Conservation (phyloP, 2,113 vertebrate species). For the Charadrius vociferus region DNA sequence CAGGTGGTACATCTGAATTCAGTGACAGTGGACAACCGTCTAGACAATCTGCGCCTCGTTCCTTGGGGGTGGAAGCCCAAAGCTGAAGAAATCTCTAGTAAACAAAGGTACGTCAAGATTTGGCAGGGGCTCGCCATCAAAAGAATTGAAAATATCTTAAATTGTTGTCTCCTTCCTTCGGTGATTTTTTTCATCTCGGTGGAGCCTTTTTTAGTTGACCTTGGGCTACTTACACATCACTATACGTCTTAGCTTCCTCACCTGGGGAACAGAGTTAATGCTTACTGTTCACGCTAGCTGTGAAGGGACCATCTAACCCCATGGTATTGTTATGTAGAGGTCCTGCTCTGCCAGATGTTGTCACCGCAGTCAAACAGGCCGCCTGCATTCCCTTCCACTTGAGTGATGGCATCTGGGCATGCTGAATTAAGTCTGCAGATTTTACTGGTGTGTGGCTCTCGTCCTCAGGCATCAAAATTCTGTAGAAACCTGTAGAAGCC, state of each 20-base stretch:
- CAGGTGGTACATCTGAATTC: slow-evolving; percentile 97
- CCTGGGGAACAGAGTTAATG: background rate
- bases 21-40: slow-evolving; percentile 95
- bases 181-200: background rate
- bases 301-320: background rate
- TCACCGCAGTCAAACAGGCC: background rate
- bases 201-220: background rate
- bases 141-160: background rate
- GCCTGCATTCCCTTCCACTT: background rate
- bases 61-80: slow-evolving; percentile 92
- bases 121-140: background rate
- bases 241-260: fast-evolving
- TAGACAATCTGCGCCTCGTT: slow-evolving; percentile 94
- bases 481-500: background rate
- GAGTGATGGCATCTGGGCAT: background rate
- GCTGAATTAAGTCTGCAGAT: background rate
- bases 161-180: background rate
- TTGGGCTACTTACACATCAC: fast-evolving
- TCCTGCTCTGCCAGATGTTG: background rate
- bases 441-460: background rate
- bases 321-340: fast-evolving
- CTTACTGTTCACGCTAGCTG: fast-evolving
- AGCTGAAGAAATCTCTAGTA: slow-evolving; percentile 93
- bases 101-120: slow-evolving; percentile 84
- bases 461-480: fast-evolving